Base-by-base conservation (phyloP, 2,797 vertebrate genomes). In the Danio kyathit region DNA sequence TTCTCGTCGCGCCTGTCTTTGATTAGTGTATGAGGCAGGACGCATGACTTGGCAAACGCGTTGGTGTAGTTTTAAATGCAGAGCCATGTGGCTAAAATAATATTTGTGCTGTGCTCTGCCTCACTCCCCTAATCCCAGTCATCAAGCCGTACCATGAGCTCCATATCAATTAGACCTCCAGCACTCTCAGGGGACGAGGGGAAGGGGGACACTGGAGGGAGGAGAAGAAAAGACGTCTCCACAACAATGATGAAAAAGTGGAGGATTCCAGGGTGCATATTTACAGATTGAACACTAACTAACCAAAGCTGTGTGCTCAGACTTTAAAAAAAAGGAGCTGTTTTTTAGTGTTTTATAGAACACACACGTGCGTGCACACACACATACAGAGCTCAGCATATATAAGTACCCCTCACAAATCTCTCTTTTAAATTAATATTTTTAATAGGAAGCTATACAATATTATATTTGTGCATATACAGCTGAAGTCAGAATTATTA, bases 1-100 rank as follows among this genome's bases (percentile, higher is more conserved):
- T 29, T 29, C 29, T 29, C 3, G 29, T 29, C 29, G 41, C 17
- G 76, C 79, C 86, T 87, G 82, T 83, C 61, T 83, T 81, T 83
- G 81, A 82, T 87, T 87, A 84, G 80, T 64, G 59, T 43, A 77
- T 84, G 79, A 84, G 70, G 41, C 70, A 29, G 67, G 63, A 75
- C 70, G 64, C 69, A 84, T 79, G 65, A 65, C 49, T 49, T 74
- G 66, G 59, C 29, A 49, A 80, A 67, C 60, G 82, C 52, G 70
- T 79, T 54, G 74, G 66, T 83, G 71, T 78, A 78, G 81, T 85
- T 82, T 81, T 82, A 79, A 85, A 84, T 44, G 46, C 76, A 80
- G 29, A 82, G 84, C 85, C 84, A 81, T 82, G 84, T 86, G 85
- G 82, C 84, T 83, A 83, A 84, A 87, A 84, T 81, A 88, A 87